A percentile compares a stretch with the other conserved stretches of the same genome.
These are phyloP conservation scores for Plemyria rubiginata DNA, from an alignment of 2,888 invertebrate species.

Conservation along the genomic window DNA sequence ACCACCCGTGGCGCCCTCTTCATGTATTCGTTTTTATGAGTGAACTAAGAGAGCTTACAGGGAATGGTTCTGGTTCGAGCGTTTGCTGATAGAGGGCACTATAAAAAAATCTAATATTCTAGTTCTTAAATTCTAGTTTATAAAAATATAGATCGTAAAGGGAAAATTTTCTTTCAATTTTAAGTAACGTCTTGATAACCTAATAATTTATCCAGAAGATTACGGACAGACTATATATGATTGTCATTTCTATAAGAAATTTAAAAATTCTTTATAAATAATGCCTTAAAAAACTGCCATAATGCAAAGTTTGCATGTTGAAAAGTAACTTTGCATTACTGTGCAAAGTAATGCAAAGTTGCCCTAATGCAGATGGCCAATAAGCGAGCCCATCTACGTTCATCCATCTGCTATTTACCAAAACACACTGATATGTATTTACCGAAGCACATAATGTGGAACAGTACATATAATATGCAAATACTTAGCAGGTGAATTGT, in stretches of 20 bases:
- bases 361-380: no score
- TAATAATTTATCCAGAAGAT: no score
- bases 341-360: no score
- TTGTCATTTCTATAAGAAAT: no score
- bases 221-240: no score
- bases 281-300: no score
- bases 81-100: constrained; percentile 63
- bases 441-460: constrained; percentile 13
- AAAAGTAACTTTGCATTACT: no score
- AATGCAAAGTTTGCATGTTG: no score
- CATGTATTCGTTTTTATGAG: constrained; percentile 45
- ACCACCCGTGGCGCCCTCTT: constrained; percentile 60
- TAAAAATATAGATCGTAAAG: background rate
- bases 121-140: background rate
- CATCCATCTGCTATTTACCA: background rate
- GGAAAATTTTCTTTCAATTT: no score
- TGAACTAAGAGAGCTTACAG: constrained; percentile 55
- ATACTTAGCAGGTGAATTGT: constrained; percentile 44
- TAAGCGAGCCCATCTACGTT: background rate
- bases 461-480: constrained; percentile 38
- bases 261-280: no score
- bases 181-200: no score
- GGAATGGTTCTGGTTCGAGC: constrained; percentile 58
- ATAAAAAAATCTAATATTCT: constrained; percentile 16
- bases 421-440: constrained; percentile 4